A percentile compares a stretch with the other conserved stretches of the same genome.
phyloP scores from a whole-genome alignment of 2,797 vertebrate genomes.

The Enteromius paludinosus region DNA sequence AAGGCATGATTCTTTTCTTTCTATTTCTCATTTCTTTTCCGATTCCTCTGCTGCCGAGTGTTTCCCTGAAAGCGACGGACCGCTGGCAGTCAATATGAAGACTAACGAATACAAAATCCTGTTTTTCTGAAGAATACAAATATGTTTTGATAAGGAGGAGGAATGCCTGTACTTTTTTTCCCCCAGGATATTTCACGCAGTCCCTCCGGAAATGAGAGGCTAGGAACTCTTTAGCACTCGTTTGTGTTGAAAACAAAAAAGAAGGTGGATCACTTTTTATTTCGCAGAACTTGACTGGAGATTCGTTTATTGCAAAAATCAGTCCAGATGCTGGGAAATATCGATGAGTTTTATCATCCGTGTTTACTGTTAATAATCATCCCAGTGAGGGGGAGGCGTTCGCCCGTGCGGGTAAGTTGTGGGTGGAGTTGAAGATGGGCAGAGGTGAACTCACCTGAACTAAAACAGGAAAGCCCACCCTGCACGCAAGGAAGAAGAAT shows the following conservation, averaged over 20 bases:
- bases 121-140: constrained; percentile 67
- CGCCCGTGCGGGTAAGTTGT: constrained; percentile 69
- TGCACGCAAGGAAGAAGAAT: constrained; percentile 66
- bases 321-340: constrained; percentile 83
- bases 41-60: constrained; percentile 66
- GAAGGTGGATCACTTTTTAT: constrained; percentile 67
- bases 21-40: constrained; percentile 64
- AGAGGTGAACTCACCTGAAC: constrained; percentile 57
- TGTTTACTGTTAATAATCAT: constrained; percentile 82
- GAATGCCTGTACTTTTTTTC: constrained; percentile 68
- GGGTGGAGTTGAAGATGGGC: constrained; percentile 58
- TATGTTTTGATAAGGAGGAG: constrained; percentile 55
- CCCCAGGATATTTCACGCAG: constrained; percentile 62
- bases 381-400: constrained; percentile 70
- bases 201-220: constrained; percentile 75
- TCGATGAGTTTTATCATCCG: constrained; percentile 99
- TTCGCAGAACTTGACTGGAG: constrained; percentile 72
- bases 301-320: constrained; percentile 74
- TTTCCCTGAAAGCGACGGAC: constrained; percentile 59
- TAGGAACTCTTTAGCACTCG: constrained; percentile 22
- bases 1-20: constrained; percentile 69
- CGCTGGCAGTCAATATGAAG: constrained; percentile 54
- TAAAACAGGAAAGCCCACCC: constrained; percentile 54
- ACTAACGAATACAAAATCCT: constrained; percentile 54
- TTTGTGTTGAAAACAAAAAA: constrained; percentile 36